phyloP scores from a whole-genome alignment of 2,797 vertebrate genomes.

The Pelodytes ibericus region DNA sequence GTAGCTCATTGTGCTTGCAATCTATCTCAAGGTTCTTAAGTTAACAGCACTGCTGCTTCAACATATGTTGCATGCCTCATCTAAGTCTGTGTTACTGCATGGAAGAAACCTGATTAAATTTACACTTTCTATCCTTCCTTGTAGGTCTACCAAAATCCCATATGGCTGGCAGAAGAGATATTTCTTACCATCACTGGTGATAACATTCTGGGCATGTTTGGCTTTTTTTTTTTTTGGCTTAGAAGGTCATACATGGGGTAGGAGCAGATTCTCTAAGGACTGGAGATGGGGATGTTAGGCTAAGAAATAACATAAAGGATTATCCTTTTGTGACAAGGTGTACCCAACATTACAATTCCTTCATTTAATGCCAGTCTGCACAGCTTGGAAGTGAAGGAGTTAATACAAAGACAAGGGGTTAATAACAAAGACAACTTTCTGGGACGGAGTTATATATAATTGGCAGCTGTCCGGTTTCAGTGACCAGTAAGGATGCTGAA shows the following conservation, averaged over 20 bases:
- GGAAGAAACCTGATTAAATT: slow-evolving; percentile 42
- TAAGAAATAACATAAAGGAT: not conserved
- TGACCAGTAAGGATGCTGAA: slow-evolving; percentile 43
- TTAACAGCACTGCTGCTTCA: slow-evolving; percentile 1
- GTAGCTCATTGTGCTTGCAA: not conserved
- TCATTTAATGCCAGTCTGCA: slow-evolving; percentile 22
- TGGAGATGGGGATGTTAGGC: slow-evolving; percentile 9
- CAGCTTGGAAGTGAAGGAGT: slow-evolving; percentile 20
- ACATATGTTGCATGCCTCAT: not conserved
- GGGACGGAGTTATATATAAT: slow-evolving; percentile 17
- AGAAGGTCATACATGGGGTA: slow-evolving; percentile 5
- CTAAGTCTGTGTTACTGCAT: slow-evolving; percentile 22
- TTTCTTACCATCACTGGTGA: slow-evolving; percentile 11
- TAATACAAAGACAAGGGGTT: slow-evolving; percentile 26
- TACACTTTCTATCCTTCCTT: slow-evolving; percentile 2
- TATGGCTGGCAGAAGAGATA: slow-evolving; percentile 5
- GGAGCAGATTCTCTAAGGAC: slow-evolving; percentile 8
- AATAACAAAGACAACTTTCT: slow-evolving; percentile 25
- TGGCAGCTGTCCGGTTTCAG: slow-evolving; percentile 39
- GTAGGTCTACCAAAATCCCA: slow-evolving; percentile 13
- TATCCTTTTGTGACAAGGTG: not conserved
- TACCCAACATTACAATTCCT: slow-evolving; percentile 6
- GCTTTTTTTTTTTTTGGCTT: slow-evolving; percentile 25
- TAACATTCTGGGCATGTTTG: slow-evolving; percentile 23
- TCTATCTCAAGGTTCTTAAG: slow-evolving; percentile 10